Conservation (phyloP, 2,113 vertebrate genomes). For the Cyphomyrus plagiostoma region DNA sequence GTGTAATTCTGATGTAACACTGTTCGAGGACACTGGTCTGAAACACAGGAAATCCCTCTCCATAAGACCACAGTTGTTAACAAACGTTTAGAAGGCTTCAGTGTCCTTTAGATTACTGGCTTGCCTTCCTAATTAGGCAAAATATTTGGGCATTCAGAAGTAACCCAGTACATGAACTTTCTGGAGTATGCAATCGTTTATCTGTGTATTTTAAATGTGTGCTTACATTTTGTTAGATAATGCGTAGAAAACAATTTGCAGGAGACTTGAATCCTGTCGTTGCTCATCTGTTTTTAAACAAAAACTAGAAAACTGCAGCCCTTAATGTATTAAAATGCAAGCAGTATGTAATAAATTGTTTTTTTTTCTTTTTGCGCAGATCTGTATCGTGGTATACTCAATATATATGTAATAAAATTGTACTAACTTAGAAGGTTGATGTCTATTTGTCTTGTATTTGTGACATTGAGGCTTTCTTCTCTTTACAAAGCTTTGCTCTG, state of each 20-base stretch:
- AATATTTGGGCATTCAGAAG: not conserved
- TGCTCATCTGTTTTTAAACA: not conserved
- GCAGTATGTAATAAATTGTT: not conserved
- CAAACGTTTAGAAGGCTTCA: not conserved
- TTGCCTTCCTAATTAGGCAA: not conserved
- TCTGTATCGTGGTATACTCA: not conserved
- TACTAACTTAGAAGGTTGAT: not conserved
- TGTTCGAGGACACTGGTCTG: not conserved
- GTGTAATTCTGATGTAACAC: conserved; percentile 1
- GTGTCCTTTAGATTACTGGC: not conserved
- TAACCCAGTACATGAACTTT: not conserved
- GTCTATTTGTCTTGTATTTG: not conserved
- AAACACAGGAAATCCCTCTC: not conserved
- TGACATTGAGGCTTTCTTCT: not conserved
- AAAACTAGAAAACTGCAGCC: not conserved
- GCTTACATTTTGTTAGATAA: not conserved
- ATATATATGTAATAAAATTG: not conserved
- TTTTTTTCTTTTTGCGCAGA: not conserved
- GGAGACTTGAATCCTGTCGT: not conserved
- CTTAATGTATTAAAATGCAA: not conserved
- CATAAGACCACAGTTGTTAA: not conserved
- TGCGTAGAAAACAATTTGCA: not conserved
- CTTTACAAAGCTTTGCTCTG: not conserved
- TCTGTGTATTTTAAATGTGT: not conserved
- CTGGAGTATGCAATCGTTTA: not conserved